phyloP scores from a whole-genome alignment of 2,888 invertebrate genomes.

The Desoria tigrina region DNA sequence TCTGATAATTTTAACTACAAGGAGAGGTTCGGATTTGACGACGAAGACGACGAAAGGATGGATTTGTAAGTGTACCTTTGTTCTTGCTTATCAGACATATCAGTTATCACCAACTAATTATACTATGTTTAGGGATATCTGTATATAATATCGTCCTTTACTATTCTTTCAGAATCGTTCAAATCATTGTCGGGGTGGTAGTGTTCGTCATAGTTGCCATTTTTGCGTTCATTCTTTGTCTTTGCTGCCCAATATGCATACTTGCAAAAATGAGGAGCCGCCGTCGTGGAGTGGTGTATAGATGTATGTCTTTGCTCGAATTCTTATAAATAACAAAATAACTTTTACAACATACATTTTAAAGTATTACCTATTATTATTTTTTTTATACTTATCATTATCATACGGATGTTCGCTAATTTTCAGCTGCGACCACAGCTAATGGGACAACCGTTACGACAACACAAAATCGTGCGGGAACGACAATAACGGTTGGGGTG shows the following conservation, averaged over 20 bases:
- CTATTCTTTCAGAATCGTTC: conserved; percentile 31
- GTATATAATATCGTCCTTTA: too few species aligned
- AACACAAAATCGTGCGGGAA: conserved; percentile 2
- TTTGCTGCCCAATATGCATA: conserved; percentile 50
- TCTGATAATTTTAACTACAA: too few species aligned
- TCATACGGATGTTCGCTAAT: neutral
- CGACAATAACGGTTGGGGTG: conserved; percentile 1
- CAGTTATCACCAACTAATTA: conserved; percentile 1
- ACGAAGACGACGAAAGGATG: too few species aligned
- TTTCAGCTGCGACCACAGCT: conserved; percentile 4
- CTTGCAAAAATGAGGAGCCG: conserved; percentile 45
- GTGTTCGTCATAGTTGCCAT: conserved; percentile 33
- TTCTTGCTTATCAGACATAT: too few species aligned
- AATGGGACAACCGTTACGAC: conserved; percentile 17
- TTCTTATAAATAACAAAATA: conserved; percentile 1
- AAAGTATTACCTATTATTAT: too few species aligned
- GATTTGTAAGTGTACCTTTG: too few species aligned
- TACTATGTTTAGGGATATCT: too few species aligned
- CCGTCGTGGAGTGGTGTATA: conserved; percentile 42
- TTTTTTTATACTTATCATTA: too few species aligned
- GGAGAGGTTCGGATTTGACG: too few species aligned
- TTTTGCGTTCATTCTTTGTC: conserved; percentile 32
- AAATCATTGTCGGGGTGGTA: conserved; percentile 32
- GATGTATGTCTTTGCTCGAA: conserved; percentile 35
- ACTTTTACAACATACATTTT: too few species aligned